Evolutionary conservation across 1,140 invertebrate genomes (phyloP), one percentile per base, ranked within the genome.

Genomic region (Battus philenor): DNA sequence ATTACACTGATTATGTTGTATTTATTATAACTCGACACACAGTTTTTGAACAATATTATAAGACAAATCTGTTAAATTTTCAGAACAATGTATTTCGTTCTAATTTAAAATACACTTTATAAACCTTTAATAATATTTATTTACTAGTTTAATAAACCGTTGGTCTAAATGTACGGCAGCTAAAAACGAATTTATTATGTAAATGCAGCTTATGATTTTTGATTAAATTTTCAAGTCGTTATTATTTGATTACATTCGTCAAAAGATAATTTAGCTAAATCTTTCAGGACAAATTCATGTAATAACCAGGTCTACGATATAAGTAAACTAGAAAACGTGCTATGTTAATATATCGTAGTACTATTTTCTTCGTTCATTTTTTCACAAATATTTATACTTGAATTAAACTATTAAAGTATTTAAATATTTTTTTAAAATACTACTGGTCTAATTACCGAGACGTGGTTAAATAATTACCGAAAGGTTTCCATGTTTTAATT

Each of bases 1-100:
- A 61, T 57, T 68, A 68, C 58, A 66, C 53, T 70, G 63, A 70
- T 67, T 65, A 62, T 60, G 47, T 62, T 31, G 44, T 59, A 18
- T 53, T 53, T 50, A 52, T 41, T 47, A 49, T 49, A 44, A 53
- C 27, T 41, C 15, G n/a, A 41, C 38, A 29, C 15, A 29, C 13
- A 30, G 10, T 29, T 29, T 24, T 26, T 41, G 12, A 41, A 41
- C 15, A 6, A 26, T 20, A 36, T 17, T 11, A 38, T 24, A 27
- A 27, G 18, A 29, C 15, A 16, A 41, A 41, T 10, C 24, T 41
- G 36, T 26, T 39, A 15, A 15, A 27, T 39, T 17, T 29, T 33
- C n/a, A 39, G 24, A 41, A 41, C 38, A 41, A 27, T 26, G 12
- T 15, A 41, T 16, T 41, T 9, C 15, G 20, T 30, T 12, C 9